Evolutionary conservation across 2,797 vertebrate genomes (phyloP), one percentile per base, ranked within the genome.

Genomic region (Notolepis coatsorum): DNA sequence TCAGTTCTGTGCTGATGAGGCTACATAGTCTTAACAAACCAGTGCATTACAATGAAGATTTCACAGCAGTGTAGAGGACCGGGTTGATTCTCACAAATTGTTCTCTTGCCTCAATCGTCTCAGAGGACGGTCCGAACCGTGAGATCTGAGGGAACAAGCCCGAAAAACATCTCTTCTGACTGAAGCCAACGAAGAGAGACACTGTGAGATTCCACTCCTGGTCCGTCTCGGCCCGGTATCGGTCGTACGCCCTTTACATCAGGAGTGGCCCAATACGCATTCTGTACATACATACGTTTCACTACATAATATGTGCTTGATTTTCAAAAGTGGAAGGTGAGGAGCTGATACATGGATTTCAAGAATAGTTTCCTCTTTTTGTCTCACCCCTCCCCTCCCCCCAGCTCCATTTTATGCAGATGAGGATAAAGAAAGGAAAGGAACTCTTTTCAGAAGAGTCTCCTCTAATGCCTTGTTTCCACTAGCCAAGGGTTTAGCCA

Each of bases 21-120:
- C 72, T 81, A 70, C 78, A 67, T 75, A 84, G 62, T 78, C 61
- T 61, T 45, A 71, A 89, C 81, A 91, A 91, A 92, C 83, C 90
- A 93, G 93, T 93, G 93, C 90, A 93, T 93, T 85, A 91, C 64
- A 87, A 81, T 81, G 74, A 77, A 84, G 86, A 88, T 80, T 91
- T 93, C 89, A 92, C 91, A 92, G 91, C 91, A 92, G 91, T 91
- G 88, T 87, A 73, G 76, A 79, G 73, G 77, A 81, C 75, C 61
- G 70, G 69, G 65, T 54, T 56, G 61, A 73, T 69, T 71, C 67
- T 67, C 78, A 57, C 30, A 53, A 41, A 45, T 69, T 62, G 1
- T 12, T 10, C 4, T 2, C 20, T 49, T 9, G 24, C 35, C n/a
- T 13, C 7, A 33, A 7, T 67, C 23, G 18, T 59, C 21, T 59